These are phyloP conservation scores for Damaliscus lunatus DNA, from an alignment of 2,113 vertebrate genomes.

Conservation along the genomic window DNA sequence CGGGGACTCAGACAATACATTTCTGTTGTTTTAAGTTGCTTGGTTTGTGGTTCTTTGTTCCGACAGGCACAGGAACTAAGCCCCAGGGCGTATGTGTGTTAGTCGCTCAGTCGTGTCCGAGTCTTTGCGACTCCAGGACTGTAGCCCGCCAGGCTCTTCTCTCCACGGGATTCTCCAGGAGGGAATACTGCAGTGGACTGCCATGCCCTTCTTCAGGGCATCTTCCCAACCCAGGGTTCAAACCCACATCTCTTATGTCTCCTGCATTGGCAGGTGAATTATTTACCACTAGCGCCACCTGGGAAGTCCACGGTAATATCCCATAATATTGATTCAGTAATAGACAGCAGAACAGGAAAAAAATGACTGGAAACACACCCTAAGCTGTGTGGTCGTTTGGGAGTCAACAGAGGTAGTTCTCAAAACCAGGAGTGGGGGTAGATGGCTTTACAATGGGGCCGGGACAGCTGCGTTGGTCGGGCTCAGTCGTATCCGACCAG, in stretches of 20 bases:
- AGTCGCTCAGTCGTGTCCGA: accelerated
- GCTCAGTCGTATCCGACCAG: not conserved
- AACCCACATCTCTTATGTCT: not conserved
- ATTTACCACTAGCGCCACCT: not conserved
- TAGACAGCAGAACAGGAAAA: not conserved
- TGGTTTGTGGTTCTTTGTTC: accelerated
- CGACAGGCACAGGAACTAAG: not conserved
- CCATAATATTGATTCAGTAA: not conserved
- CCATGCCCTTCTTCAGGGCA: not conserved
- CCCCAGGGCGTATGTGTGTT: accelerated
- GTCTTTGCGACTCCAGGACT: not conserved
- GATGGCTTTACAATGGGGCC: not conserved
- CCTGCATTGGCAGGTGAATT: no score
- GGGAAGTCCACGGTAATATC: accelerated
- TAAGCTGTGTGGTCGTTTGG: not conserved
- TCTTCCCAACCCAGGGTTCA: not conserved
- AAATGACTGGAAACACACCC: not conserved
- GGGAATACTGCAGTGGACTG: not conserved
- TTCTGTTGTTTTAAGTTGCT: accelerated
- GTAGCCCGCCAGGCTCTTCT: no score
- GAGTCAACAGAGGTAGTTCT: not conserved
- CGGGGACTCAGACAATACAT: accelerated
- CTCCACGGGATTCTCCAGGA: not conserved
- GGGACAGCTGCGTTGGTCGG: accelerated
- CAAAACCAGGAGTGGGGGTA: not conserved